Evolutionary conservation across 2,113 vertebrate species (phyloP).

Genomic region (Illadopsis cleaveri): DNA sequence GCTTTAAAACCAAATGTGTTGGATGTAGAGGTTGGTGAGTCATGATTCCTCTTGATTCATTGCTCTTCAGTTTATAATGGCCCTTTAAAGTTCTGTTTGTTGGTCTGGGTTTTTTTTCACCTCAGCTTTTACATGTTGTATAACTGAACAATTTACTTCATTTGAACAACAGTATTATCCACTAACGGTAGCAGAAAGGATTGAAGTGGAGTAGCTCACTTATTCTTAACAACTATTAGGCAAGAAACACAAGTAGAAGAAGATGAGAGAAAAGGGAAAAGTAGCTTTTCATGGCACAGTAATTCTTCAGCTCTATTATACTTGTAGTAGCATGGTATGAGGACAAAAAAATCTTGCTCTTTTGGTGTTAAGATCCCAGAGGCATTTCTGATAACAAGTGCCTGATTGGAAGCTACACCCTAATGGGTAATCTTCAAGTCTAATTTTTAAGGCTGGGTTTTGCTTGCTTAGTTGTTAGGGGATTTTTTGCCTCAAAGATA

Average conservation of each 20-base stretch:
- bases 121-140: not conserved
- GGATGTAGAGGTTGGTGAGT: not conserved
- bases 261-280: not conserved
- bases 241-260: not conserved
- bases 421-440: not conserved
- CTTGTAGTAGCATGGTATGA: not conserved
- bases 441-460: not conserved
- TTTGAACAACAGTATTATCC: not conserved
- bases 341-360: not conserved
- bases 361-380: not conserved
- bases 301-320: not conserved
- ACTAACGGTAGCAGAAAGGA: not conserved
- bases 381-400: not conserved
- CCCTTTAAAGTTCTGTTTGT: not conserved
- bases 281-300: not conserved
- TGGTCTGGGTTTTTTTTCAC: not conserved
- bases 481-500: not conserved
- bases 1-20: not conserved
- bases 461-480: not conserved
- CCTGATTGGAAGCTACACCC: not conserved
- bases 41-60: not conserved
- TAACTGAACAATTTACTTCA: not conserved
- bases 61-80: not conserved
- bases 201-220: not conserved
- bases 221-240: not conserved